Evolutionary conservation across 2,888 invertebrate species (phyloP).

Genomic region (Caenorhabditis panamensis): DNA sequence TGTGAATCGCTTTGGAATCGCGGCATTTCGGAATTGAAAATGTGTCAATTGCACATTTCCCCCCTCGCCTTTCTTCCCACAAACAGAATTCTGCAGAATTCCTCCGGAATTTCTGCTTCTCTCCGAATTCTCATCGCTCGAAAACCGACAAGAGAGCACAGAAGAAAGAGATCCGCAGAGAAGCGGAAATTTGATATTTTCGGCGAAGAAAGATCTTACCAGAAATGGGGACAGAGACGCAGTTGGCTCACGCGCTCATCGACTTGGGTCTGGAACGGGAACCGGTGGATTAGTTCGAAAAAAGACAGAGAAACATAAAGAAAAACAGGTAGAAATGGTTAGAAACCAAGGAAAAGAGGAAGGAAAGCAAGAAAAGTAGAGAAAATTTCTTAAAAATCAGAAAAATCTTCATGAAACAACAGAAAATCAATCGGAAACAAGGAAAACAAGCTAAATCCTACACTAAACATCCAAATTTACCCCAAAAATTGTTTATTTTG

Average conservation of each 20-base stretch:
- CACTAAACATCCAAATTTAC: no score
- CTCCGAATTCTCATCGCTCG: no score
- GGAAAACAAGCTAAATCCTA: no score
- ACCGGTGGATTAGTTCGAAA: neutral
- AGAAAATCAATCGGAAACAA: no score
- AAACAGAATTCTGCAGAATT: neutral
- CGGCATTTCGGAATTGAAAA: neutral
- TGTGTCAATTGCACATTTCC: slow-evolving; percentile 49
- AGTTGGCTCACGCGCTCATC: no score
- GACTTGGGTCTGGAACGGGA: no score
- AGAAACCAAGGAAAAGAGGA: neutral
- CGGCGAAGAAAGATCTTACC: slow-evolving; percentile 1
- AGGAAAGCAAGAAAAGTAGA: slow-evolving; percentile 3
- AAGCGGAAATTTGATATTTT: slow-evolving; percentile 48
- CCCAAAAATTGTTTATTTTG: neutral
- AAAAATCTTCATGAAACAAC: slow-evolving; percentile 14
- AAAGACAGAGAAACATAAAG: neutral
- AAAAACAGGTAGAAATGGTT: neutral
- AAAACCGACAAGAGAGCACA: neutral
- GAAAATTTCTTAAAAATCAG: no score
- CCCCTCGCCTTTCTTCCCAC: no score
- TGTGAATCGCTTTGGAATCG: no score
- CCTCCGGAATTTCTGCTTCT: neutral
- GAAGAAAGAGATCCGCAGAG: slow-evolving; percentile 7
- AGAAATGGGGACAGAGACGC: neutral